These are phyloP conservation scores for Cherax quadricarinatus DNA, from an alignment of 1,140 invertebrate species.

Conservation along the genomic window DNA sequence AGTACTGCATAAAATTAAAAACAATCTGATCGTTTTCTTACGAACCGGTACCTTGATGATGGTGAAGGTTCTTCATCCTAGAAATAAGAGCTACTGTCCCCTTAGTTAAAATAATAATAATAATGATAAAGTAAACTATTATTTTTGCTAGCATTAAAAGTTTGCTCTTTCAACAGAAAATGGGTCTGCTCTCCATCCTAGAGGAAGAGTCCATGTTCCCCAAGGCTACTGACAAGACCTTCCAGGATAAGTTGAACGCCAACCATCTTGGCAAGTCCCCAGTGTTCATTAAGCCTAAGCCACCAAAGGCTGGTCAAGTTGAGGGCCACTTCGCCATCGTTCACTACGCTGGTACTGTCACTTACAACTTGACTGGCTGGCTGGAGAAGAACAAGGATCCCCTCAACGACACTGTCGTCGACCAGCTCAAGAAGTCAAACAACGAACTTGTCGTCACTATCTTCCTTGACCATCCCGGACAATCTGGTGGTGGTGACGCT, in stretches of 20 bases:
- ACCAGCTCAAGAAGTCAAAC: constrained; percentile 49
- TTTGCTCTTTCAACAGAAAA: constrained; percentile 83
- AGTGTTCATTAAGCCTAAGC: constrained; percentile 81
- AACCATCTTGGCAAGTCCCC: constrained; percentile 99
- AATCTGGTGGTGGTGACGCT: constrained; percentile 48
- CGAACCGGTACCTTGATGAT: too few species aligned
- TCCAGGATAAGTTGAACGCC: constrained; percentile 97
- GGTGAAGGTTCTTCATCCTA: too few species aligned
- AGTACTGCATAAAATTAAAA: too few species aligned
- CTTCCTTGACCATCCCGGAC: constrained; percentile 58
- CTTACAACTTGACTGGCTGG: constrained; percentile 58
- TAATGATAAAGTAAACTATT: too few species aligned
- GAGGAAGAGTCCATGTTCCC: constrained; percentile 99
- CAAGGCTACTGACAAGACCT: constrained; percentile 98
- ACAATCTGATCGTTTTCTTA: too few species aligned
- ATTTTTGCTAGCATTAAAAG: too few species aligned
- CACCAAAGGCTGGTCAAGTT: constrained; percentile 89
- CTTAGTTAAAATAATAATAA: too few species aligned
- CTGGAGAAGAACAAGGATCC: constrained; percentile 68
- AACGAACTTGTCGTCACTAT: constrained; percentile 14
- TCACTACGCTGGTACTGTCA: constrained; percentile 61
- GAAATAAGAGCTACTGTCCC: too few species aligned
- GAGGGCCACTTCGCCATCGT: constrained; percentile 62
- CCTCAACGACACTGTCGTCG: constrained; percentile 55
- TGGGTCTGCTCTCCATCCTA: constrained; percentile 99